These are phyloP conservation scores for Otolemur garnettii DNA, from an alignment of 2,113 vertebrate species.

Conservation along the genomic window DNA sequence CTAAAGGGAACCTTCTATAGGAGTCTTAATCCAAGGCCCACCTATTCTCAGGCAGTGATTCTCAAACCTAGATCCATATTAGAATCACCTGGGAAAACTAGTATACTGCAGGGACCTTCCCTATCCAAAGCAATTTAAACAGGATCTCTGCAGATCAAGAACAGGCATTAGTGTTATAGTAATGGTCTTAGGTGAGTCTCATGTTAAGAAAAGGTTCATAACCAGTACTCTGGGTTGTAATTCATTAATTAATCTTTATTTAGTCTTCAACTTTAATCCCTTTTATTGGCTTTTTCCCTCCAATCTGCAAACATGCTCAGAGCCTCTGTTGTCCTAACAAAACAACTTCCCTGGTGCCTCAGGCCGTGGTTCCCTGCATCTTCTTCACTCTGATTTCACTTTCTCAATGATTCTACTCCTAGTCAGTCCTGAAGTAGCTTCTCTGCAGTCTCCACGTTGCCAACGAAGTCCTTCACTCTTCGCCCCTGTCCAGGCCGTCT, in stretches of 20 bases:
- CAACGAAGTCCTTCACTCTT: not conserved
- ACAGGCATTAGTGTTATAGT: not conserved
- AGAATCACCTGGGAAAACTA: not conserved
- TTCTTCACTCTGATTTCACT: not conserved
- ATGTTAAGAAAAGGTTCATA: not conserved
- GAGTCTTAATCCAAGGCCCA: not conserved
- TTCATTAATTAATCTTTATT: conserved; percentile 28
- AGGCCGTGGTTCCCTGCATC: not conserved
- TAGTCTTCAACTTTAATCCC: conserved; percentile 34
- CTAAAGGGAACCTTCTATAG: not conserved
- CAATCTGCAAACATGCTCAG: not conserved
- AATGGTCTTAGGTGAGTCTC: not conserved
- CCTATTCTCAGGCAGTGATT: not conserved
- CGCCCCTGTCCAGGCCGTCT: not conserved
- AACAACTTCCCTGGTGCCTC: not conserved
- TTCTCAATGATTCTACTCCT: not conserved
- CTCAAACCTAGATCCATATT: not conserved
- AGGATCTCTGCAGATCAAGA: not conserved
- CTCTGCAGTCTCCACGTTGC: not conserved
- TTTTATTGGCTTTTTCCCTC: not conserved
- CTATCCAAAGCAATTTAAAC: not conserved
- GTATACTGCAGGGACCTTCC: not conserved
- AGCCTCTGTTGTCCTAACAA: not conserved
- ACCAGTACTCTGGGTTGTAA: not conserved
- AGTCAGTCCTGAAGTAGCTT: not conserved